These are phyloP conservation scores for Temnothorax curvispinosus DNA, from an alignment of 1,140 invertebrate genomes.

Conservation along the genomic window DNA sequence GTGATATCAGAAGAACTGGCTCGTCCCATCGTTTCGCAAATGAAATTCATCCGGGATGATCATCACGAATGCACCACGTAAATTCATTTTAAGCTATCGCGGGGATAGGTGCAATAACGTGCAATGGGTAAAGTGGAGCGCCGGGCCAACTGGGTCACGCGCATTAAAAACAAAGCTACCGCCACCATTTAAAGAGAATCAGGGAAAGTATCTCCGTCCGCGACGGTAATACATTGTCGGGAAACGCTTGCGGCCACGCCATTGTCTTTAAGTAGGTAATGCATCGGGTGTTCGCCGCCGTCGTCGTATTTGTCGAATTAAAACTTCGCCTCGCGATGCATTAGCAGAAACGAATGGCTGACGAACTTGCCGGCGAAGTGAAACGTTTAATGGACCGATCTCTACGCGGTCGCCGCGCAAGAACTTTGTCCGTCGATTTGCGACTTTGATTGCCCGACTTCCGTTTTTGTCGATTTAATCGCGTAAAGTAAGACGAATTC, in stretches of 20 bases:
- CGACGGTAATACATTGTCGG: constrained; percentile 72
- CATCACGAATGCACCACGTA: constrained; percentile 22
- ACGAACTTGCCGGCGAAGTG: constrained; percentile 5
- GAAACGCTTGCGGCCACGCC: constrained; percentile 68
- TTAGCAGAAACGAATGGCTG: constrained; percentile 39
- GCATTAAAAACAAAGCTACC: constrained; percentile 76
- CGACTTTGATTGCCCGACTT: constrained; percentile 3
- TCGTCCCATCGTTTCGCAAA: background rate
- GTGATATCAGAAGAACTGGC: background rate
- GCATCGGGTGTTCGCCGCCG: constrained; percentile 61
- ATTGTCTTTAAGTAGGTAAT: constrained; percentile 77
- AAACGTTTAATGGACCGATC: constrained; percentile 1
- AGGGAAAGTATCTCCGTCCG: constrained; percentile 68
- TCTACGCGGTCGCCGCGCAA: background rate
- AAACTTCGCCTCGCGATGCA: constrained; percentile 62
- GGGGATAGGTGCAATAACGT: constrained; percentile 52
- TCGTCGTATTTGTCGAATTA: constrained; percentile 71
- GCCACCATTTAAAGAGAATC: constrained; percentile 74
- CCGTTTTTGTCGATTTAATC: constrained; percentile 18
- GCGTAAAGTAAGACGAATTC: constrained; percentile 17
- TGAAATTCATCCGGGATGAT: constrained; percentile 33
- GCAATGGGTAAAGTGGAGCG: constrained; percentile 64
- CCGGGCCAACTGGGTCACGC: constrained; percentile 74
- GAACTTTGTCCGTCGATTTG: constrained; percentile 38
- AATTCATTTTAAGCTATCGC: constrained; percentile 64